These are phyloP conservation scores for Patella depressa DNA, from an alignment of 2,888 invertebrate genomes.

Conservation along the genomic window DNA sequence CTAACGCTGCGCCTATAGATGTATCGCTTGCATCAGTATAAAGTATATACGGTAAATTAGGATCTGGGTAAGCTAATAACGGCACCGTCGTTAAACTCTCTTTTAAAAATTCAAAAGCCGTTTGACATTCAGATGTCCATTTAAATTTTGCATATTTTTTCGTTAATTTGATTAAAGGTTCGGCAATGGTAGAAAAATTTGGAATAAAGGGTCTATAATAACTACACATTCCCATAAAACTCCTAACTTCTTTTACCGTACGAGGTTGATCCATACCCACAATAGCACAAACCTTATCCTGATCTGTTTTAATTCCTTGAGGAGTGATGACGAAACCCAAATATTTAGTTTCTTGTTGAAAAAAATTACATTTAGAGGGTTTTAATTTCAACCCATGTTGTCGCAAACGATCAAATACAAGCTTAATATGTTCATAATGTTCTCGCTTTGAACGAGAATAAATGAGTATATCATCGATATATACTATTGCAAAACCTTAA, in stretches of 20 bases:
- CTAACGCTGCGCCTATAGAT: too few species aligned
- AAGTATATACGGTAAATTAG: too few species aligned
- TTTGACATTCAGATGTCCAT: not conserved
- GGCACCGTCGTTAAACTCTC: too few species aligned
- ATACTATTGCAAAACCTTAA: constrained; percentile 27
- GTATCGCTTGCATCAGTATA: too few species aligned
- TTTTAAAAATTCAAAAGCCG: not conserved
- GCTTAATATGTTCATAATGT: not conserved
- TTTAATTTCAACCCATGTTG: constrained; percentile 24
- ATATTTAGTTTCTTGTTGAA: constrained; percentile 19
- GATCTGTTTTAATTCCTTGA: not conserved
- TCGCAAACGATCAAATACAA: not conserved
- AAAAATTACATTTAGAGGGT: constrained; percentile 31
- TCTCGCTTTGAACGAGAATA: constrained; percentile 24
- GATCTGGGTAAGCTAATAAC: too few species aligned
- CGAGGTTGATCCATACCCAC: not conserved
- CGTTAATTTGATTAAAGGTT: constrained; percentile 32
- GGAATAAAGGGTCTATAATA: constrained; percentile 23
- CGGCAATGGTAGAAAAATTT: constrained; percentile 10
- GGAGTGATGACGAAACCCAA: constrained; percentile 6
- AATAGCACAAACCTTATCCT: not conserved
- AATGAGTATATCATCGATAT: constrained; percentile 37
- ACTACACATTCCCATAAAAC: constrained; percentile 8
- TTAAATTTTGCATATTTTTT: constrained; percentile 35
- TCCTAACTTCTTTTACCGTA: not conserved